Percentiles rank a stretch among this genome's conserved stretches.
These are phyloP conservation scores for Orbicella faveolata DNA, from an alignment of 64 coral and sea anemone species.

Conservation along the genomic window DNA sequence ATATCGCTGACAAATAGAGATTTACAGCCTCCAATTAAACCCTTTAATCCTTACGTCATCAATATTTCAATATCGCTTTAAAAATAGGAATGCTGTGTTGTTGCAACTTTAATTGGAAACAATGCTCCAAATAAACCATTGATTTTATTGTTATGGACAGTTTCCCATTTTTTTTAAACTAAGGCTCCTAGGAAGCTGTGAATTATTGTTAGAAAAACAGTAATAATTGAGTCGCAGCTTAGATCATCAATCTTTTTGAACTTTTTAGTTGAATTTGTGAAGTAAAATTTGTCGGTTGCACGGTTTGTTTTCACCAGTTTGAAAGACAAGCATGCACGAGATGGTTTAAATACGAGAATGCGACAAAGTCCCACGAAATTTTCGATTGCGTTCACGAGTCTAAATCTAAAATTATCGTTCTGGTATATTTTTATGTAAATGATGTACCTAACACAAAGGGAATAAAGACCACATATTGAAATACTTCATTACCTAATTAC, in stretches of 20 bases:
- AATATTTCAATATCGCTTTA: not conserved
- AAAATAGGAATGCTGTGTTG: slow-evolving; percentile 3
- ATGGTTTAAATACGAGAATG: not conserved
- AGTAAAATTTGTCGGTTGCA: not conserved
- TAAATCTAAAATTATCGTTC: no score
- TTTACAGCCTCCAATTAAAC: not conserved
- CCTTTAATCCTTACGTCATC: not conserved
- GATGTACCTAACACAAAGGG: not conserved
- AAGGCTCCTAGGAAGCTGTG: not conserved
- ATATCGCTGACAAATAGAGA: not conserved
- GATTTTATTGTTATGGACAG: not conserved
- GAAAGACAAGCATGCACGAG: not conserved
- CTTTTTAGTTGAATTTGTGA: not conserved
- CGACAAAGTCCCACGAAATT: not conserved
- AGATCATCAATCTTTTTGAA: not conserved
- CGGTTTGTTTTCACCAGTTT: not conserved
- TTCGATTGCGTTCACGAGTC: not conserved
- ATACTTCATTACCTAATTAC: slow-evolving; percentile 19
- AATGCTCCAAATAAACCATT: not conserved
- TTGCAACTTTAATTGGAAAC: not conserved
- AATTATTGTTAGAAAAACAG: not conserved
- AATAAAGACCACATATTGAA: not conserved
- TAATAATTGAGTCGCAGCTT: not conserved
- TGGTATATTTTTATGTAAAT: not conserved
- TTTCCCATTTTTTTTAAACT: not conserved